phyloP scores from a whole-genome alignment of 1,140 invertebrate genomes.

The Coelopa frigida region DNA sequence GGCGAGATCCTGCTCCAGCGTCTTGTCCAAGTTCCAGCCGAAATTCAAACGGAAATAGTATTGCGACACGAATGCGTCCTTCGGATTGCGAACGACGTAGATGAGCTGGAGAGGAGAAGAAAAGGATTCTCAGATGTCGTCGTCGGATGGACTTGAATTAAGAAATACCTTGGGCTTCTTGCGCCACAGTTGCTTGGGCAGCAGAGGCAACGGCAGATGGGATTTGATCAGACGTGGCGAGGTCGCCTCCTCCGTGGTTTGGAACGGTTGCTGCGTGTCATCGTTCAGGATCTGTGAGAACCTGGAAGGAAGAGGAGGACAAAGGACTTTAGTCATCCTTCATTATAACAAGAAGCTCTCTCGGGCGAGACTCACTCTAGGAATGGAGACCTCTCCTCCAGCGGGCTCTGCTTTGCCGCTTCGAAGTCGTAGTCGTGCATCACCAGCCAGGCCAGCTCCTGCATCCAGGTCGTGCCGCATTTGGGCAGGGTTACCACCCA shows the following conservation, averaged over 20 bases:
- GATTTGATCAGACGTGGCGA: conserved; percentile 55
- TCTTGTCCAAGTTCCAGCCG: conserved; percentile 40
- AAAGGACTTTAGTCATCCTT: too few species aligned
- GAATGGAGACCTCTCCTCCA: conserved; percentile 50
- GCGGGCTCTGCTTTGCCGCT: conserved; percentile 46
- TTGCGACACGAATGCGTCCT: conserved; percentile 73
- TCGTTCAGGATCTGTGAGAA: conserved; percentile 7
- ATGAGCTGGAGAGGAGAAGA: conserved; percentile 44
- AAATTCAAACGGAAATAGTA: conserved; percentile 64
- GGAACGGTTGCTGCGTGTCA: conserved; percentile 6
- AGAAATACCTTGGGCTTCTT: conserved; percentile 47
- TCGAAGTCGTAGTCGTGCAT: conserved; percentile 50
- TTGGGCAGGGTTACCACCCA: conserved; percentile 48
- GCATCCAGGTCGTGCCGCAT: conserved; percentile 57
- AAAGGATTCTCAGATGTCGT: neutral
- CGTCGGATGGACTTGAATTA: neutral
- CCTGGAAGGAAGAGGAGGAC: conserved; percentile 4
- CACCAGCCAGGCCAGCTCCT: conserved; percentile 58
- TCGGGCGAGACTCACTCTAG: conserved; percentile 38
- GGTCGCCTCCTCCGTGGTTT: neutral
- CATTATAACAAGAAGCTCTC: neutral
- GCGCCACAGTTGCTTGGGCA: conserved; percentile 49
- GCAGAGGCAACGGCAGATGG: conserved; percentile 54
- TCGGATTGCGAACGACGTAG: conserved; percentile 72
- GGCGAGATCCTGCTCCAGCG: neutral